phyloP scores from a whole-genome alignment of 2,888 invertebrate genomes.

The Mythimna vitellina region DNA sequence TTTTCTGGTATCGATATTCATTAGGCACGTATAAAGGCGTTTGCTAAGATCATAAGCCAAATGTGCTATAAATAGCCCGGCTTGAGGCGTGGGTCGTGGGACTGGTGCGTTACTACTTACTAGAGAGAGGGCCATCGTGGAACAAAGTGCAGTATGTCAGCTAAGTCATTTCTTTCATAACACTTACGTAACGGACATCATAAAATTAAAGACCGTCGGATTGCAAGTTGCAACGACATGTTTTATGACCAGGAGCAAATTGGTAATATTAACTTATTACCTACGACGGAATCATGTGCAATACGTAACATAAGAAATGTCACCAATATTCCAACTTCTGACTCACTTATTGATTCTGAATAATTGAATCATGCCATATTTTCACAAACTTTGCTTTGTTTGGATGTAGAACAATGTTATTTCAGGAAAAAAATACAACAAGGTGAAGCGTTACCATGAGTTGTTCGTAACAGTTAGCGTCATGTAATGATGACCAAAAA shows the following conservation, averaged over 20 bases:
- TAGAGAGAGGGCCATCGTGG: conserved; percentile 45
- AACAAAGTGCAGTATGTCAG: conserved; percentile 57
- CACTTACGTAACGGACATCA: conserved; percentile 48
- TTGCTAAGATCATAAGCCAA: conserved; percentile 56
- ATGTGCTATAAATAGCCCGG: conserved; percentile 78
- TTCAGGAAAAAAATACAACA: conserved; percentile 42
- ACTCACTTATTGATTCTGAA: conserved; percentile 24
- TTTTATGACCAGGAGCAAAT: conserved; percentile 34
- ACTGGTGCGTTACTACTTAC: conserved; percentile 45
- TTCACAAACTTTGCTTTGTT: conserved; percentile 38
- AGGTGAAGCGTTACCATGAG: conserved; percentile 12
- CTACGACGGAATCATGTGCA: conserved; percentile 22
- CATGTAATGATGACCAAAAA: background rate
- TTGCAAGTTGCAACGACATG: conserved; percentile 37
- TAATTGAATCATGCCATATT: conserved; percentile 42
- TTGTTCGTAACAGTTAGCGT: conserved; percentile 7
- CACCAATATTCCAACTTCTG: conserved; percentile 13
- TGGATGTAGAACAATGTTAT: conserved; percentile 33
- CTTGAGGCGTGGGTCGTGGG: conserved; percentile 61
- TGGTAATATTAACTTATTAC: conserved; percentile 39
- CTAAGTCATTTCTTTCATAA: conserved; percentile 50
- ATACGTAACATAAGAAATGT: conserved; percentile 7
- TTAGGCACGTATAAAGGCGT: conserved; percentile 6
- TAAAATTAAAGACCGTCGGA: conserved; percentile 48
- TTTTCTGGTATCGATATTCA: conserved; percentile 4